A percentile compares a stretch with the other conserved stretches of the same genome.
Evolutionary conservation across 2,797 vertebrate species (phyloP).

Genomic region (Gallinago nigripennis): DNA sequence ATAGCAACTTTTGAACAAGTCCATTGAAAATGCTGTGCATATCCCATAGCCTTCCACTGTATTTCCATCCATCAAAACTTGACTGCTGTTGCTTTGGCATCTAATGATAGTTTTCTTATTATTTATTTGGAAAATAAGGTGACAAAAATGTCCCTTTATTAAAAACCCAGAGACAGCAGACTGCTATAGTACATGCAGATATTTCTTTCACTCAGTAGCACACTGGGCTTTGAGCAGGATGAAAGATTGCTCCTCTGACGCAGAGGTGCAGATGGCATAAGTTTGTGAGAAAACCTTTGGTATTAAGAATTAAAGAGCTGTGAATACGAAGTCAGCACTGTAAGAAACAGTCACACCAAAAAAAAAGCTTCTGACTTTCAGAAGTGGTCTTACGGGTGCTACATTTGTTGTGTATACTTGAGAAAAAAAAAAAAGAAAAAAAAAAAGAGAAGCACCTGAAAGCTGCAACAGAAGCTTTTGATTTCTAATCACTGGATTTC

Average conservation of each 20-base stretch:
- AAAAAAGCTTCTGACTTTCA: not conserved
- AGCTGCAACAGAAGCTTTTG: not conserved
- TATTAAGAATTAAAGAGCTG: not conserved
- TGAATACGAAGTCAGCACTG: not conserved
- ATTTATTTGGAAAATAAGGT: not conserved
- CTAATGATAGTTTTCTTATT: not conserved
- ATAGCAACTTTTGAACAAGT: not conserved
- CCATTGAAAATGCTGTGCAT: not conserved
- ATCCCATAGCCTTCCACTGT: not conserved
- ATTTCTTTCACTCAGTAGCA: not conserved
- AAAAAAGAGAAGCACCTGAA: not conserved
- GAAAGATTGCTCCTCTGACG: not conserved
- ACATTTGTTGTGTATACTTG: not conserved
- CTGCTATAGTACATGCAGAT: not conserved
- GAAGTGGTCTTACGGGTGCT: not conserved
- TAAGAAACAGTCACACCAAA: not conserved
- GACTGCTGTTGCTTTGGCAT: not conserved
- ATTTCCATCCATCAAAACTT: not conserved
- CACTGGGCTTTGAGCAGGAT: not conserved
- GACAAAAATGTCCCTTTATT: not conserved
- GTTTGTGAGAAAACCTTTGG: not conserved
- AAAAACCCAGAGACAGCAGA: not conserved
- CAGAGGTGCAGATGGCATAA: not conserved
- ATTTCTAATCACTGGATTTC: not conserved
- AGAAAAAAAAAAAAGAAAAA: too few relatives aligned